Evolutionary conservation across 2,888 invertebrate genomes (phyloP).

Genomic region (Synanthedon tipuliformis): DNA sequence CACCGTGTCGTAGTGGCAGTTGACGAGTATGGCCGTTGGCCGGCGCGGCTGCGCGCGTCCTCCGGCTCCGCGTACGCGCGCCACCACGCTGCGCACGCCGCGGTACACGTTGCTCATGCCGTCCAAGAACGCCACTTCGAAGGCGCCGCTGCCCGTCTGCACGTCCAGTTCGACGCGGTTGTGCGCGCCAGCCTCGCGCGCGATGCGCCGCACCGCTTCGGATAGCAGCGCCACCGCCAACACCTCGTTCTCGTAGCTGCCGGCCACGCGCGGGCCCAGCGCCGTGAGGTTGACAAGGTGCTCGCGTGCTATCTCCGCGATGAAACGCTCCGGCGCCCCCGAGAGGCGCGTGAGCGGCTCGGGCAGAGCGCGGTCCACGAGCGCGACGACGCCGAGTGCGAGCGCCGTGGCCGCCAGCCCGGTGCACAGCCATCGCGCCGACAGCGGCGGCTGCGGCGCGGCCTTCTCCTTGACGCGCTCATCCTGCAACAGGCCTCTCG

Average conservation of each 20-base stretch:
- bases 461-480: conserved; percentile 34
- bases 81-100: conserved; percentile 84
- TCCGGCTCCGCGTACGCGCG: conserved; percentile 37
- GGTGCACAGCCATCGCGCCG: conserved; percentile 43
- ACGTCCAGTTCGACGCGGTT: conserved; percentile 75
- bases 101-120: conserved; percentile 84
- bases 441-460: conserved; percentile 17
- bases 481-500: conserved; percentile 1
- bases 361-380: conserved; percentile 64
- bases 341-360: conserved; percentile 48
- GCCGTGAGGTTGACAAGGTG: conserved; percentile 73
- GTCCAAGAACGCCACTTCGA: conserved; percentile 80
- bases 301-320: conserved; percentile 73
- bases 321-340: conserved; percentile 26
- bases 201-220: conserved; percentile 62
- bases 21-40: conserved; percentile 79
- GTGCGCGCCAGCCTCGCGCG: conserved; percentile 57
- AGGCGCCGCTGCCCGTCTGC: conserved; percentile 79
- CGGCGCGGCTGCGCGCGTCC: conserved; percentile 59
- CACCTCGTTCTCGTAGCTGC: conserved; percentile 86
- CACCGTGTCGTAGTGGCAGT: conserved; percentile 93
- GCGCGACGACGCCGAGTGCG: conserved; percentile 41
- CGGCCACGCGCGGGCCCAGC: conserved; percentile 72
- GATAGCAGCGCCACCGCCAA: conserved; percentile 72
- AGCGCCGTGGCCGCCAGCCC: conserved; percentile 63